These are phyloP conservation scores for Tetrax tetrax DNA, from an alignment of 2,113 vertebrate species.

Conservation along the genomic window DNA sequence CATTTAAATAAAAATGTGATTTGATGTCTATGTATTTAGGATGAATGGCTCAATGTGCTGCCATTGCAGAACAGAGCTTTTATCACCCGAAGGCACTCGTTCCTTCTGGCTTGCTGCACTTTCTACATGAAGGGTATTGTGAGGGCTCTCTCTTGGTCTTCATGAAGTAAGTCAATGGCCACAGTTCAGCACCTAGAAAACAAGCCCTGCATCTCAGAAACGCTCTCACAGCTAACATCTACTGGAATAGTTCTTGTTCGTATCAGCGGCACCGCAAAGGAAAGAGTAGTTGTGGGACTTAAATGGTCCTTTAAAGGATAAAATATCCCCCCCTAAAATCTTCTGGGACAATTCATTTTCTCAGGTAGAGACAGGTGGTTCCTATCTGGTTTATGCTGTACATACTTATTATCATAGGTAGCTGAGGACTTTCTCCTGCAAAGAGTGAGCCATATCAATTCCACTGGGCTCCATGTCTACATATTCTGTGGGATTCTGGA, in stretches of 20 bases:
- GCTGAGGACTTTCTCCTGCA: background rate
- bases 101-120: background rate
- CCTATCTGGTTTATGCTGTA: background rate
- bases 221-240: background rate
- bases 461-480: background rate
- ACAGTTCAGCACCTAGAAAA: background rate
- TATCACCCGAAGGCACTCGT: background rate
- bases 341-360: background rate
- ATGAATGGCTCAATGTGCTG: background rate
- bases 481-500: background rate
- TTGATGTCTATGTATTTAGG: background rate
- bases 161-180: background rate
- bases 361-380: background rate
- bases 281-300: background rate
- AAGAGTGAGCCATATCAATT: background rate
- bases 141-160: background rate
- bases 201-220: fast-evolving
- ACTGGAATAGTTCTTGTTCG: background rate
- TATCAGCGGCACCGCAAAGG: background rate
- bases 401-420: background rate
- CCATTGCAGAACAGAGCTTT: background rate
- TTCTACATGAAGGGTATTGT: background rate
- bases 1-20: background rate
- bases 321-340: background rate
- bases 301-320: background rate